Evolutionary conservation across 1,140 invertebrate species (phyloP), one percentile per base, ranked within the genome.

Genomic region (Episyrphus balteatus): DNA sequence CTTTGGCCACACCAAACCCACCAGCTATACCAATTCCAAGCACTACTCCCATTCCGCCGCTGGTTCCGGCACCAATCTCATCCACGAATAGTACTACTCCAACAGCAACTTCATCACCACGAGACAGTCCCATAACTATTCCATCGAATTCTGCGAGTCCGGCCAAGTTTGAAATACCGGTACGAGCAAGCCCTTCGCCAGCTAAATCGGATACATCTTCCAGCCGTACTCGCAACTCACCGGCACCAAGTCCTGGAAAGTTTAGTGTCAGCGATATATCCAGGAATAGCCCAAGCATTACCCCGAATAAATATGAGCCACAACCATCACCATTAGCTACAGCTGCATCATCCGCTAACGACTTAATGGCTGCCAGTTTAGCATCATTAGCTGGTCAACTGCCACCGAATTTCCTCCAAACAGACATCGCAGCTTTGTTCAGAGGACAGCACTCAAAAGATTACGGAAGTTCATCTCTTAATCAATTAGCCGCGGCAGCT

Each of bases 141-240:
- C 64, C 59, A 18, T 65, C 61, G 19, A 65, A 61, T 50, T 62
- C 62, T 5, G 61, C 65, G 40, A 68, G 65, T 48, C 66, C 66
- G 14, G 66, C 65, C 33, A 68, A 68, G 50, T 67, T 65, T 47
- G 65, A 67, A 46, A 45, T 64, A 13, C 61, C 65, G 0, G 55
- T 68, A 9, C 51, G 61, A 6, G 61, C 65, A 3, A 65, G 59
- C 1, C 66, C 66, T 2, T 68, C 65, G 42, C 65, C 66, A 17
- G 62, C 65, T 12, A 68, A 68, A 44, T 68, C 66, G 7, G 66
- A 68, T 42, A 46, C 62, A 26, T 51, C 52, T 9, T 66, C 62
- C 13, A 57, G 54, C 9, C 58, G 58, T 15, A 66, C 62, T 11
- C 51, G 61, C 1, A 68, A 61, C 43, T 63, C 66, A 13, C 65